Percentiles rank a stretch among this genome's conserved stretches.
Conservation (phyloP, 2,113 vertebrate species). For the Sakesphorus luctuosus region DNA sequence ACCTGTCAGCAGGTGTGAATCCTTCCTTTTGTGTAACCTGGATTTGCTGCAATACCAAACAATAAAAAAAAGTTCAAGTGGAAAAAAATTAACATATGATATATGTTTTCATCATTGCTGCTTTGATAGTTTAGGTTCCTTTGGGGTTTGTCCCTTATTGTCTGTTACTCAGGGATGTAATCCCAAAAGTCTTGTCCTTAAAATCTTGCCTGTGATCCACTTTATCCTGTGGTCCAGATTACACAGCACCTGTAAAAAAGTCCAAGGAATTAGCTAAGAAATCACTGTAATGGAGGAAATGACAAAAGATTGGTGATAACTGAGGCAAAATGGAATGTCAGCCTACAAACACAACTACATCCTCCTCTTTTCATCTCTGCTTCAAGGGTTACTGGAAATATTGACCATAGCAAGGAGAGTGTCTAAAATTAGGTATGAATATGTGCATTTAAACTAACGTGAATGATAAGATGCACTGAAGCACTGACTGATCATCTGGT, state of each 20-base stretch:
- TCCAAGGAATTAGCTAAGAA: neutral
- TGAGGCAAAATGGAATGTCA: neutral
- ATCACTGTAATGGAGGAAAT: neutral
- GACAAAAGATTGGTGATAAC: neutral
- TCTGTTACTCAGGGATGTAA: neutral
- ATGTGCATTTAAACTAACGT: neutral
- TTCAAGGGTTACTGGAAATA: neutral
- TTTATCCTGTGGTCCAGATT: neutral
- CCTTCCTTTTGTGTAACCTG: neutral
- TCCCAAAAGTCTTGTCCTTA: neutral
- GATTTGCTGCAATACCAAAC: neutral
- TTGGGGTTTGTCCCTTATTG: neutral
- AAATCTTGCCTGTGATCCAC: neutral
- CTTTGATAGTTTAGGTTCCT: neutral
- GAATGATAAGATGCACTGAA: accelerated
- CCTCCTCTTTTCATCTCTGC: neutral
- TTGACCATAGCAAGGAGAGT: neutral
- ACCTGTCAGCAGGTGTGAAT: neutral
- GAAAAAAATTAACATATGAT: neutral
- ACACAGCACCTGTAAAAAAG: neutral
- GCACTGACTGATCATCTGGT: neutral
- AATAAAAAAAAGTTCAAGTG: neutral
- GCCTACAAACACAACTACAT: neutral
- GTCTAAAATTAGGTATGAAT: neutral
- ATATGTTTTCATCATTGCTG: neutral